These are phyloP conservation scores for Calosoma granatense DNA, from an alignment of 1,140 invertebrate species.

Conservation along the genomic window DNA sequence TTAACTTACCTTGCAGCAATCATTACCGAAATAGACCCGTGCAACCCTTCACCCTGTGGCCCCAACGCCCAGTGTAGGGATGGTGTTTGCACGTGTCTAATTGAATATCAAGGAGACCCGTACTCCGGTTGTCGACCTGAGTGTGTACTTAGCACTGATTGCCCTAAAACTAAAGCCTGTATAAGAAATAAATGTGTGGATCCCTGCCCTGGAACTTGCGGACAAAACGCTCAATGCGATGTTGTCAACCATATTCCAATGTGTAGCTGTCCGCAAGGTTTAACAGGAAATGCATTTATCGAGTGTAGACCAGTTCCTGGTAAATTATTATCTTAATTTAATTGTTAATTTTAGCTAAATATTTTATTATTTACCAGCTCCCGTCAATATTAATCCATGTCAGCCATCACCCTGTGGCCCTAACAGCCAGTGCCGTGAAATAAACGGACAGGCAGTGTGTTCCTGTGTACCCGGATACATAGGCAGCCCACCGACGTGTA, in stretches of 20 bases:
- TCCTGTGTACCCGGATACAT: conserved; percentile 47
- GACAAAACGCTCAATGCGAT: conserved; percentile 46
- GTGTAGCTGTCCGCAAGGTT: conserved; percentile 45
- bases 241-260: conserved; percentile 52
- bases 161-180: conserved; percentile 47
- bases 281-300: conserved; percentile 44
- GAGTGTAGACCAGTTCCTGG: conserved; percentile 40
- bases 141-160: conserved; percentile 49
- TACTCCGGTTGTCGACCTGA: conserved; percentile 45
- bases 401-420: conserved; percentile 55
- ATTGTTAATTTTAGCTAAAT: conserved; percentile 13
- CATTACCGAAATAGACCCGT: conserved; percentile 27
- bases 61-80: conserved; percentile 34
- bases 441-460: conserved; percentile 47
- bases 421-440: conserved; percentile 49
- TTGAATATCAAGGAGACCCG: conserved; percentile 41
- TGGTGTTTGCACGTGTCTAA: conserved; percentile 38
- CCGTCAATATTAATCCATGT: conserved; percentile 40
- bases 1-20: too few species aligned
- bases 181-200: conserved; percentile 47
- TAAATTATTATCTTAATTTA: conserved; percentile 27
- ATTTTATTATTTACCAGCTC: conserved; percentile 8
- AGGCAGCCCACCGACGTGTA: conserved; percentile 48
- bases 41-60: conserved; percentile 40
- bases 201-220: conserved; percentile 51